Base-by-base conservation (phyloP, 2,888 invertebrate species). In the Hylaea fasciaria region DNA sequence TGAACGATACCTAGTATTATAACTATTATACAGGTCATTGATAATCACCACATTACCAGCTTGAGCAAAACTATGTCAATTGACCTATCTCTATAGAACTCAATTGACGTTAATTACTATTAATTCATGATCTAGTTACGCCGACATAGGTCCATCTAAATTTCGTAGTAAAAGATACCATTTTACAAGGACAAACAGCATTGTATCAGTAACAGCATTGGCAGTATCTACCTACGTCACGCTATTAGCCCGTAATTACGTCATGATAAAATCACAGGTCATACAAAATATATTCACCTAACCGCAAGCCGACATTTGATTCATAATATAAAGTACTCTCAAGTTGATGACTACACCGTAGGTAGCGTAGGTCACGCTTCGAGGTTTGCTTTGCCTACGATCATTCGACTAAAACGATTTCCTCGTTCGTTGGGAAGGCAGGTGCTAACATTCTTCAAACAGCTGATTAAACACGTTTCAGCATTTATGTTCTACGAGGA, bases 91-190 rank as follows among this genome's bases (percentile, higher is more conserved):
- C 57, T 69, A 65, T 60, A 64, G 60, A 48, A 13, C 56, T 65
- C 64, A 73, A 76, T 74, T 73, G 68, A 62, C 49, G 68, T 65
- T 72, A 69, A 77, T 76, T 73, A 71, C 22, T 32, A 45, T 40
- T 54, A 60, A 60, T 55, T 60, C 55, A 32, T 43, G 46, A 29
- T 12, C 40, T 48, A 40, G 41, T 12, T 40, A 55, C 1, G 12
- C 9, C 28, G 14, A 40, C 44, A 37, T 40, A 40, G 14, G 10
- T 37, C n/a, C 37, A n/a, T n/a, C 7, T 37, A 2, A 32, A 32
- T 7, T 7, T 32, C 9, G 32, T 32, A 3, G 22, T 5, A 22
- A 22, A 32, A 32, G 9, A 9, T 9, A 9, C 9, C 32, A 8
- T 10, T 32, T 9, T 37, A 12, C 40, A 49, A 53, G 45, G 48